Evolutionary conservation across 2,888 invertebrate species (phyloP).

Genomic region (Protophormia terraenovae): DNA sequence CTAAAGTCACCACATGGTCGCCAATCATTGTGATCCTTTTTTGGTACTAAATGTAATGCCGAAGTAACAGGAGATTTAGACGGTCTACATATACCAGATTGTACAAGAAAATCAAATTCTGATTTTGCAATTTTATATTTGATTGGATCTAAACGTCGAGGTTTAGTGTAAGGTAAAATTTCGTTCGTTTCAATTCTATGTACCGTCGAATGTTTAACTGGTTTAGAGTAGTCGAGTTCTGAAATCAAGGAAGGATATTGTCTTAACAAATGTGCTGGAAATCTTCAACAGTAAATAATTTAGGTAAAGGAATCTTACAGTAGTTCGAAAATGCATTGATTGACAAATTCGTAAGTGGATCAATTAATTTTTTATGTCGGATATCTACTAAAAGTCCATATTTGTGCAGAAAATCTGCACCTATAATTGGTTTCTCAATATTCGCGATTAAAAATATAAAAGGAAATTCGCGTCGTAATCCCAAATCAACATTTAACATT

Average conservation of each 20-base stretch:
- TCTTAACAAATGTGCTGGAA: not conserved
- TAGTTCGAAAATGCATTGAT: not conserved
- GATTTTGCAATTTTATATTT: too few relatives aligned
- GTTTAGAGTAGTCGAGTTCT: not conserved
- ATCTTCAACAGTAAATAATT: not conserved
- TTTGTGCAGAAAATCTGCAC: too few relatives aligned
- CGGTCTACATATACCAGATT: not conserved
- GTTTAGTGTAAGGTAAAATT: not conserved
- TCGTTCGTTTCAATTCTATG: not conserved
- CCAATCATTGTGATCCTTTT: not conserved
- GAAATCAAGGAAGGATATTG: not conserved
- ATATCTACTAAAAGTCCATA: not conserved
- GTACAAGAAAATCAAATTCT: not conserved
- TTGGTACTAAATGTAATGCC: not conserved
- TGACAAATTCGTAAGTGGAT: not conserved
- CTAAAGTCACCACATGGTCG: not conserved
- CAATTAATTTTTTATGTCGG: not conserved
- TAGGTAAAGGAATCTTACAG: not conserved
- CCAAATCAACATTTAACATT: not conserved
- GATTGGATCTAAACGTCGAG: not conserved
- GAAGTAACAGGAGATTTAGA: not conserved
- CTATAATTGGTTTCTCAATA: too few relatives aligned
- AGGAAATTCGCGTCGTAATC: not conserved
- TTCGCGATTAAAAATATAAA: not conserved
- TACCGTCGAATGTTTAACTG: conserved; percentile 2